Evolutionary conservation across 2,888 invertebrate species (phyloP).

Genomic region (Molorchus minor): DNA sequence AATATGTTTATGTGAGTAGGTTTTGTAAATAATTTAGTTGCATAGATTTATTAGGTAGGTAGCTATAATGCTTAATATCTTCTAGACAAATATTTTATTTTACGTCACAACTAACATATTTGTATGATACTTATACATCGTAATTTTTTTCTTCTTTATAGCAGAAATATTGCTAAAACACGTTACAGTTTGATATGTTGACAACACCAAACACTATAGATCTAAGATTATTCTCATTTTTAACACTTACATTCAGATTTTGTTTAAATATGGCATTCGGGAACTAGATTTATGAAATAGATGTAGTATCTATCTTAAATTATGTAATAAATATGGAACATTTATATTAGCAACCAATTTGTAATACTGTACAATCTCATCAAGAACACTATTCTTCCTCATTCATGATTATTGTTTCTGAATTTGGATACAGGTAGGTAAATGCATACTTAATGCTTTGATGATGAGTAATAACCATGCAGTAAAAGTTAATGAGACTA

Average conservation of each 20-base stretch:
- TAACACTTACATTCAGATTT: constrained; percentile 54
- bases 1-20: not conserved
- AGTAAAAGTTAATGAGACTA: too few relatives aligned
- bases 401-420: too few relatives aligned
- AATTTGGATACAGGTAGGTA: too few relatives aligned
- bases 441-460: too few relatives aligned
- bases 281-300: constrained; percentile 55
- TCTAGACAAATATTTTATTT: constrained; percentile 16
- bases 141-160: constrained; percentile 15
- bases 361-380: constrained; percentile 60
- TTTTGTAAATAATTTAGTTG: constrained; percentile 5
- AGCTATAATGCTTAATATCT: constrained; percentile 2
- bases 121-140: constrained; percentile 12
- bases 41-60: constrained; percentile 2
- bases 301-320: constrained; percentile 37
- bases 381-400: constrained; percentile 19
- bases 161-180: constrained; percentile 42
- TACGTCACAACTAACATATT: constrained; percentile 17
- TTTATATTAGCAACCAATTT: constrained; percentile 51
- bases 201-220: constrained; percentile 59
- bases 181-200: constrained; percentile 59
- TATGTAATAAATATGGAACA: constrained; percentile 47
- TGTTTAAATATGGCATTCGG: constrained; percentile 57
- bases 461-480: too few relatives aligned
- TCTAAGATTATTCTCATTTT: constrained; percentile 42